These are phyloP conservation scores for Chaetodon trifasciatus DNA, from an alignment of 2,797 vertebrate species.

Conservation along the genomic window DNA sequence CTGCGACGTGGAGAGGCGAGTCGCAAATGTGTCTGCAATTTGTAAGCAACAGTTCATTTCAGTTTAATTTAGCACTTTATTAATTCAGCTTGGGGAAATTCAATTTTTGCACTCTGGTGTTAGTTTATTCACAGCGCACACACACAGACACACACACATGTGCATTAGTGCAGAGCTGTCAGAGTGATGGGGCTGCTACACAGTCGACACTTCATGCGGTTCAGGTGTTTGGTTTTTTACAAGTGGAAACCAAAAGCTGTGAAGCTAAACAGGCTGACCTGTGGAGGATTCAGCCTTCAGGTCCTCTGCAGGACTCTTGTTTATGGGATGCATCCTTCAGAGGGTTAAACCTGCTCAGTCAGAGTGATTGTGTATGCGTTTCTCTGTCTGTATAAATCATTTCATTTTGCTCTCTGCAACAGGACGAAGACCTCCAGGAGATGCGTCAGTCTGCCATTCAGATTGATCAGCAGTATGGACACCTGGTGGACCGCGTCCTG, in stretches of 20 bases:
- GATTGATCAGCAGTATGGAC: slow-evolving; percentile 93
- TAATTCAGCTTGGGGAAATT: background rate
- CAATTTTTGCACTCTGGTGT: background rate
- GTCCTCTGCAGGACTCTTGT: background rate
- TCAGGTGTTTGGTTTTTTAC: too few relatives aligned
- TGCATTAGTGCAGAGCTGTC: too few relatives aligned
- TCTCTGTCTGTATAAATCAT: background rate
- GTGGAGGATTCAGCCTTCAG: background rate
- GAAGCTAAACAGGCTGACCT: background rate
- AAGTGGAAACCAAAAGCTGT: background rate
- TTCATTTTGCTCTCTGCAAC: slow-evolving; percentile 29
- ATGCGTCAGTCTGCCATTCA: slow-evolving; percentile 92
- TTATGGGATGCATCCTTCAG: background rate
- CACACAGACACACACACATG: background rate
- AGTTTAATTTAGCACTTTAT: background rate
- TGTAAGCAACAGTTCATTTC: background rate
- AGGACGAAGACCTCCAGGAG: slow-evolving; percentile 95
- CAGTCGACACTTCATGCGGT: too few relatives aligned
- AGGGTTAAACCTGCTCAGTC: background rate
- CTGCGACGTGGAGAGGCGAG: background rate
- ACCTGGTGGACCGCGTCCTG: slow-evolving; percentile 92
- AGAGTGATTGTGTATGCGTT: too few relatives aligned
- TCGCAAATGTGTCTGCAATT: background rate
- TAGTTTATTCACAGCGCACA: background rate
- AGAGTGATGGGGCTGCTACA: background rate